Evolutionary conservation across 1,140 invertebrate genomes (phyloP), one percentile per base, ranked within the genome.

Genomic region (fruit fly (Drosophila melanogaster)): DNA sequence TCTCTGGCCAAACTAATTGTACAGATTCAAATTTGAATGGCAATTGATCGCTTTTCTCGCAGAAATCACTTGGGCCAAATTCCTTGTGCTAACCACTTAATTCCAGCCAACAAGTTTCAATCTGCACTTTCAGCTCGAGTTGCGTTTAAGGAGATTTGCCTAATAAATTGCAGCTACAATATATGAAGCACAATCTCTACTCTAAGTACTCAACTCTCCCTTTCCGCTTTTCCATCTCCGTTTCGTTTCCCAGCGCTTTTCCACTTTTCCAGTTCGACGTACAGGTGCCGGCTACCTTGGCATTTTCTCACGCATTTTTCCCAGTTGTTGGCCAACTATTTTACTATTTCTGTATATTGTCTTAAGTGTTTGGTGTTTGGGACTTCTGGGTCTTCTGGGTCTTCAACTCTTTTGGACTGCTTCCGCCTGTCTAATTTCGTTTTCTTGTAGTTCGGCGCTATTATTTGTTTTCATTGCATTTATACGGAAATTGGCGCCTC

Each of bases 381-480:
- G 7, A 1, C 49, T 62, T 61, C 19, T 38, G 37, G 37, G 10
- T 12, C 11, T 49, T 35, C 37, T 41, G 30, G 14, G 19, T 35
- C 49, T 30, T 30, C 3, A 7, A 41, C 26, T 49, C 64, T 72
- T 57, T 59, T 57, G 67, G 75, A 51, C 53, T 60, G 74, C 79
- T 86, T 87, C 83, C 83, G 83, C 69, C 79, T 66, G 74, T 79
- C 83, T 87, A 83, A 86, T 87, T 86, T 89, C 81, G 83, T 87
- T 87, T 87, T 83, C 79, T 83, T 79, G 83, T 87, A 83, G 60
- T 74, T 86, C 69, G 83, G 43, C 76, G 79, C 85, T 80, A 87
- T 89, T 87, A 87, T 89, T 87, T 89, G 76, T 84, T 87, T 87
- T 87, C 89, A 87, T 87, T 87, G 84, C 84, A 89, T 84, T 87